These are phyloP conservation scores for Eufriesea mexicana DNA, from an alignment of 1,140 invertebrate genomes.

Conservation along the genomic window DNA sequence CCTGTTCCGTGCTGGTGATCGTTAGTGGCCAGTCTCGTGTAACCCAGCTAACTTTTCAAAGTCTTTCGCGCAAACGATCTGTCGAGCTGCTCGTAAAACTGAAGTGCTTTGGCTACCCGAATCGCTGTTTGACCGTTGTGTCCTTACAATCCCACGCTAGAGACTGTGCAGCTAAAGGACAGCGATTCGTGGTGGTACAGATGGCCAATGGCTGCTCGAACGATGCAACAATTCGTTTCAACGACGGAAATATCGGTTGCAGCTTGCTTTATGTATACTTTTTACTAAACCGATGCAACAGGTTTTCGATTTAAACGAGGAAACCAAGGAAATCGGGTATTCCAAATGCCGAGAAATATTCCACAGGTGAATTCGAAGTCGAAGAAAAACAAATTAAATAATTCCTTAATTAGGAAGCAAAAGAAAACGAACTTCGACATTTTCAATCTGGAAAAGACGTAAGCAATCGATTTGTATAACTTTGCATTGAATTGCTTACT, in stretches of 20 bases:
- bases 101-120: not conserved
- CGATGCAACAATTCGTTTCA: not conserved
- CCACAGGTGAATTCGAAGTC: not conserved
- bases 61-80: not conserved
- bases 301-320: not conserved
- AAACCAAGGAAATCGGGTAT: not conserved
- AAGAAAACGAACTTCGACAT: not conserved
- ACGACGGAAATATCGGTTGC: not conserved
- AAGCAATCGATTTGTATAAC: not conserved
- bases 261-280: not conserved
- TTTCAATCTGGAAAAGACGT: not conserved
- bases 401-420: not conserved
- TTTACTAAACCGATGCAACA: not conserved
- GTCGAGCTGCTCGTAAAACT: not conserved
- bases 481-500: not conserved
- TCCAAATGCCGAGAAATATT: too few species aligned
- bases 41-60: not conserved
- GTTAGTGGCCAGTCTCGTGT: too few species aligned
- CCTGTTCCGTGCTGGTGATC: not conserved
- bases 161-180: not conserved
- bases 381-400: not conserved
- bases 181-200: not conserved
- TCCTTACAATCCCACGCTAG: too few species aligned
- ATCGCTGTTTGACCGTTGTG: not conserved
- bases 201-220: not conserved